Percentiles rank a stretch among this genome's conserved stretches.
Evolutionary conservation across 2,797 vertebrate genomes (phyloP).

Genomic region (Pipistrellus nathusii): DNA sequence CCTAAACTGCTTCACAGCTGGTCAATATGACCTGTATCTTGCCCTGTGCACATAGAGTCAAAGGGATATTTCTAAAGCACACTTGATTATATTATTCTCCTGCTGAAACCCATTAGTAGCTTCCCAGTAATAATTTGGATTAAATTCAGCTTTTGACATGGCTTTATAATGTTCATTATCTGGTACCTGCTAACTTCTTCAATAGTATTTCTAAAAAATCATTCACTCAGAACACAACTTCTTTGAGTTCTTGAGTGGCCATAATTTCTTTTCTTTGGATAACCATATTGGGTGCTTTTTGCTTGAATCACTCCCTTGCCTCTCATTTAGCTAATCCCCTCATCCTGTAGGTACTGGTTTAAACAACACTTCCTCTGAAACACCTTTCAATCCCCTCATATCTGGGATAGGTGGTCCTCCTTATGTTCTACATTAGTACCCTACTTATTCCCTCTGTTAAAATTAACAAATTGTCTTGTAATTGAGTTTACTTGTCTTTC

Average conservation of each 20-base stretch:
- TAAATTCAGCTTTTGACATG: slow-evolving; percentile 1
- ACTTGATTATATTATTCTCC: not conserved
- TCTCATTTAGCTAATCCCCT: slow-evolving; percentile 19
- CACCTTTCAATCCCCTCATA: not conserved
- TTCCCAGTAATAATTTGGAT: not conserved
- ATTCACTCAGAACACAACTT: not conserved
- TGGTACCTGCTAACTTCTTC: not conserved
- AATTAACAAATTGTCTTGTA: not conserved
- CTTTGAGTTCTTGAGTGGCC: not conserved
- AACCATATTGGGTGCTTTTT: not conserved
- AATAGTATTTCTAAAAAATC: not conserved
- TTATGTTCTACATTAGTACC: not conserved
- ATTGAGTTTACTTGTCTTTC: not conserved
- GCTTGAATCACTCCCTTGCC: not conserved
- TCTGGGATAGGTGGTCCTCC: not conserved
- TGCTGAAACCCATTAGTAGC: not conserved
- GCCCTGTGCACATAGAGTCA: not conserved
- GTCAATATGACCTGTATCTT: not conserved
- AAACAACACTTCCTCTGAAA: not conserved
- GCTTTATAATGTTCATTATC: not conserved
- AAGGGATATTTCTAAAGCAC: slow-evolving; percentile 39
- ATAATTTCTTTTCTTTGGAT: slow-evolving; percentile 17
- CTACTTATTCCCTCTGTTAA: not conserved
- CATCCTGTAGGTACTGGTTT: not conserved
- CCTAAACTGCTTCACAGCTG: slow-evolving; percentile 10